Base-by-base conservation (phyloP, 2,888 invertebrate genomes). In the Esperia sulphurella region DNA sequence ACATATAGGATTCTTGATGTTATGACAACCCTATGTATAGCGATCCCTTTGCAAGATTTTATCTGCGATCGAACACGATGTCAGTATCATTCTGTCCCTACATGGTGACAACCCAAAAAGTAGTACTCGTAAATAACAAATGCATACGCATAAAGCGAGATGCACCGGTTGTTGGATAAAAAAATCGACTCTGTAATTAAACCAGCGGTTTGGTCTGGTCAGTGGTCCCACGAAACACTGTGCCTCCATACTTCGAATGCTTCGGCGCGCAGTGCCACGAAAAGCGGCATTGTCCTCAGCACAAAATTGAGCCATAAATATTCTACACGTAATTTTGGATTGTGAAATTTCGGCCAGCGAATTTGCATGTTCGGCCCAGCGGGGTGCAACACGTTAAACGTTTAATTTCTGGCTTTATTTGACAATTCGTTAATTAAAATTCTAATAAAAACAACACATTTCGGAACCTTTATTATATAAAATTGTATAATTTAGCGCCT, bases 241-340 rank as follows among this genome's bases (percentile, higher is more conserved):
- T 57, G 62, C 58, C 54, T 68, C 58, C 81, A 79, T 80, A 71
- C 75, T 68, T 63, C 61, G 69, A 62, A 79, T 80, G 59, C 58
- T 71, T 68, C 61, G 52, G 65, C 59, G 57, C 64, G 52, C 69
- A 55, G 51, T 55, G 67, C 70, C 67, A 65, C 71, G 61, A 61
- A 75, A 77, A 82, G 53, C 65, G 50, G 78, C 78, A 81, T 83
- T 79, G 79, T 76, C 54, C 63, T 49, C 57, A 59, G 59, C 49
- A 58, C 61, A 66, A 78, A 84, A 88, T 87, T 86, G 79, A 88
- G 85, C 78, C 75, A 85, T 87, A 86, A 87, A 86, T 86, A 80
- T 81, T 70, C 77, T 77, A 82, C 77, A 71, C 67, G 73, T 75
- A 83, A 83, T 81, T 83, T 83, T 69, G 75, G 75, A 75, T 79